Conservation (phyloP, 1,140 invertebrate genomes). For the Aporrectodea caliginosa region DNA sequence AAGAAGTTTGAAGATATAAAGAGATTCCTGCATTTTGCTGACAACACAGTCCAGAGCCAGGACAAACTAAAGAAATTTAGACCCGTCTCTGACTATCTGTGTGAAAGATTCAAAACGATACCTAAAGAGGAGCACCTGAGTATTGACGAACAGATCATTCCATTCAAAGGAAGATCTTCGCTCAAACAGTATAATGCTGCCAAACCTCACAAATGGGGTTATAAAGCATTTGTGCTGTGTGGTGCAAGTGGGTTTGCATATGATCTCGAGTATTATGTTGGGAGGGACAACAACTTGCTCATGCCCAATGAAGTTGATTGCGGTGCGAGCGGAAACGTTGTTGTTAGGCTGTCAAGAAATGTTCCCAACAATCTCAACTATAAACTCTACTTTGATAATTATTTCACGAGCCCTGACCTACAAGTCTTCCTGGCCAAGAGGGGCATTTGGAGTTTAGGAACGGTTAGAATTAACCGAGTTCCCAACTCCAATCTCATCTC, state of each 20-base stretch:
- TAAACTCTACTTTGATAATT: constrained; percentile 48
- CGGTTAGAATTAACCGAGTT: neutral
- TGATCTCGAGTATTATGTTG: constrained; percentile 53
- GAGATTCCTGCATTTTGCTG: constrained; percentile 36
- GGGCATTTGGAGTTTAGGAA: neutral
- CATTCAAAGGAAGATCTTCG: constrained; percentile 47
- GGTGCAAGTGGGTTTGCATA: constrained; percentile 47
- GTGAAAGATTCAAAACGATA: constrained; percentile 37
- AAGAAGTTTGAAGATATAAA: constrained; percentile 37
- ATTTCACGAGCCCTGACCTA: neutral
- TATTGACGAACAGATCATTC: constrained; percentile 42
- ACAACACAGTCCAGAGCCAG: constrained; percentile 41
- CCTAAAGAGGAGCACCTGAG: constrained; percentile 47
- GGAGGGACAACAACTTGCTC: constrained; percentile 2
- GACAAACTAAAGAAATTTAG: constrained; percentile 52
- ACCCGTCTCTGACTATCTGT: constrained; percentile 37
- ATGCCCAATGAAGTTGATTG: neutral
- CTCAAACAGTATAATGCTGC: constrained; percentile 51
- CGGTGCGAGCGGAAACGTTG: constrained; percentile 13
- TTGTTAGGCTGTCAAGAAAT: constrained; percentile 45
- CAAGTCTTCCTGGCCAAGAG: neutral
- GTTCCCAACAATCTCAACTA: constrained; percentile 43
- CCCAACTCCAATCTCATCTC: neutral
- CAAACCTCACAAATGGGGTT: constrained; percentile 53
- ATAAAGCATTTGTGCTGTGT: constrained; percentile 51